Evolutionary conservation across 2,797 vertebrate species (phyloP), one percentile per base, ranked within the genome.

Genomic region (Phalloptychus januarius): DNA sequence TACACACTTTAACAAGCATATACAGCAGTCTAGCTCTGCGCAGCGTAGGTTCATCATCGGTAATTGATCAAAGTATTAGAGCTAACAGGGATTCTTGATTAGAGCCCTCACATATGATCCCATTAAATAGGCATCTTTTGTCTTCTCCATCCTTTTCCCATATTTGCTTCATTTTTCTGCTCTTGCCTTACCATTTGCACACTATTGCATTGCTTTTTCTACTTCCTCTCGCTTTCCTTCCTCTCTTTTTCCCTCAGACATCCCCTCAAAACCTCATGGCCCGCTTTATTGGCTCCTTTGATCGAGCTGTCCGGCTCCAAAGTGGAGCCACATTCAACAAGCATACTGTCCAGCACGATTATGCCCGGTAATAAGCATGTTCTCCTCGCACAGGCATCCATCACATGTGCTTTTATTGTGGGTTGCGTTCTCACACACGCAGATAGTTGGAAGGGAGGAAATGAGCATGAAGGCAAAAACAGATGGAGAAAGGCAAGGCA

Each of bases 31-130:
- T 50, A 56, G 78, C 72, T 70, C 83, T 75, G 70, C 71, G 78
- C 79, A 88, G 84, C 13, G 46, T 88, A 86, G 80, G 86, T 75
- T 89, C 90, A 85, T 93, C 89, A 88, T 87, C 82, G 90, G 85
- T 89, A 90, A 93, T 91, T 89, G 91, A 93, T 92, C 89, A 90
- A 88, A 92, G 87, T 83, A 85, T 91, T 87, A 90, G 63, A 84
- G 82, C 87, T 82, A 85, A 80, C 88, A 76, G 80, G 75, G 84
- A 87, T 87, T 84, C 80, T 79, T 77, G 74, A 76, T 87, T 80
- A 74, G 42, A 65, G 10, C 74, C 40, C 74, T 83, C 82, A 79
- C 76, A 56, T n/a, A 13, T 63, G 79, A 83, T 83, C 86, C 83
- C 48, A 74, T 52, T 80, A 87, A 78, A 83, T 4, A 31, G 42